Evolutionary conservation across 2,888 invertebrate species (phyloP), one percentile per base, ranked within the genome.

Genomic region (Beris morrisii): DNA sequence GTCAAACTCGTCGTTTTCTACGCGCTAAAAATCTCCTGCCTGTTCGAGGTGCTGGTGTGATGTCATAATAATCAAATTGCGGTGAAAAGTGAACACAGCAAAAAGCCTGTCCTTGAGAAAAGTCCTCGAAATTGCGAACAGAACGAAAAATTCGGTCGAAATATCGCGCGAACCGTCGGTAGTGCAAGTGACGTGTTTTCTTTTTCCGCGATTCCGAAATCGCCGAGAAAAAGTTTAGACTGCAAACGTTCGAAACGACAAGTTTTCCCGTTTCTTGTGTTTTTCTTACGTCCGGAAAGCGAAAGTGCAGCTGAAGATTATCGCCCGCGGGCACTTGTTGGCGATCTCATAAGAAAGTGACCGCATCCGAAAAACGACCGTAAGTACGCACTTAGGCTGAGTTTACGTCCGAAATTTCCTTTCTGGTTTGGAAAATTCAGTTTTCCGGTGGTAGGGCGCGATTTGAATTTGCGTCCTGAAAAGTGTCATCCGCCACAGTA

Each of bases 311-410:
- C 22, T 22, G 22, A 22, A 22, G 45, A 45, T 22, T 44, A 58
- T 45, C 45, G 44, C 13, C 58, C n/a, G 58, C 43, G 28, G n/a
- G n/a, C 28, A 44, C 22, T 46, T 58, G 15, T 45, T 58, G 58
- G 58, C 46, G 58, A 46, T 32, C 45, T 58, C 30, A 30, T 45
- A 58, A 31, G 59, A 31, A 48, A 59, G n/a, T 32, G 61, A 61
- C 46, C 32, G 61, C 57, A 57, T 31, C 48, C 13, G 13, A 30
- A 4, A 38, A 38, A 38, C 61, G 61, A 61, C 31, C 15, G 61
- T 61, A 61, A 61, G 61, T 61, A 61, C 52, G 61, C 13, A 45
- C 12, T 38, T 32, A 43, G 11, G 43, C 50, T 1, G 32, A 13
- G 2, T 38, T 38, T 31, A 30, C 52, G 44, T 11, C 44, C 44